phyloP scores from a whole-genome alignment of 1,140 invertebrate species.

The Carposina sasakii region DNA sequence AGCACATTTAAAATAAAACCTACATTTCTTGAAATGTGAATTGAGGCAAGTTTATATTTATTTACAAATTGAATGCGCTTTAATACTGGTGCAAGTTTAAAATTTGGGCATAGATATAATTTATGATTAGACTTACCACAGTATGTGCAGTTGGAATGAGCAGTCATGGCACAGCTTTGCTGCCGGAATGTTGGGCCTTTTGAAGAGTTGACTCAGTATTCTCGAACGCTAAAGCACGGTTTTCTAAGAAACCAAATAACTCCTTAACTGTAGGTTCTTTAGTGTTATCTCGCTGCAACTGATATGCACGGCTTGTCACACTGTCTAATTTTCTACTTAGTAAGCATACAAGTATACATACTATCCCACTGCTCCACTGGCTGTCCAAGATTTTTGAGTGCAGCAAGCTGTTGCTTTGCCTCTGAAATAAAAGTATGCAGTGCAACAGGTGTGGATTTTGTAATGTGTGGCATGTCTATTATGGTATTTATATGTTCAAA shows the following conservation, averaged over 20 bases:
- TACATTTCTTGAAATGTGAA: slow-evolving; percentile 15
- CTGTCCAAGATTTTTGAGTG: slow-evolving; percentile 9
- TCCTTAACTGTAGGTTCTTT: slow-evolving; percentile 7
- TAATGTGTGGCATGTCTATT: neutral
- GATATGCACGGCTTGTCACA: slow-evolving; percentile 1
- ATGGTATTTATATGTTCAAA: slow-evolving; percentile 2
- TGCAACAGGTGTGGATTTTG: neutral
- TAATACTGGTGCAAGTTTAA: slow-evolving; percentile 3
- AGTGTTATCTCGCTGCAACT: slow-evolving; percentile 6
- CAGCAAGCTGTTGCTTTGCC: slow-evolving; percentile 6
- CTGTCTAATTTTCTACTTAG: slow-evolving; percentile 11
- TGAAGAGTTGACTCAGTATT: neutral
- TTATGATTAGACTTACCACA: slow-evolving; percentile 20
- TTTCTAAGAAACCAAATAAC: slow-evolving; percentile 12
- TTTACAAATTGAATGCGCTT: slow-evolving; percentile 11
- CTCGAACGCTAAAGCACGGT: slow-evolving; percentile 11
- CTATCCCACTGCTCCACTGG: slow-evolving; percentile 6
- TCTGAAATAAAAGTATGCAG: slow-evolving; percentile 12
- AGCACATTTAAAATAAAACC: slow-evolving; percentile 17
- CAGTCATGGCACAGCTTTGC: too few species aligned
- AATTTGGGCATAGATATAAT: slow-evolving; percentile 10
- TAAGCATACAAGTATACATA: slow-evolving; percentile 13
- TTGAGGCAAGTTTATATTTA: slow-evolving; percentile 11
- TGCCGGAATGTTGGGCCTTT: neutral
- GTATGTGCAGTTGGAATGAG: too few species aligned